These are phyloP conservation scores for Pseudomyrmex flavicornis DNA, from an alignment of 1,140 invertebrate genomes.

Conservation along the genomic window DNA sequence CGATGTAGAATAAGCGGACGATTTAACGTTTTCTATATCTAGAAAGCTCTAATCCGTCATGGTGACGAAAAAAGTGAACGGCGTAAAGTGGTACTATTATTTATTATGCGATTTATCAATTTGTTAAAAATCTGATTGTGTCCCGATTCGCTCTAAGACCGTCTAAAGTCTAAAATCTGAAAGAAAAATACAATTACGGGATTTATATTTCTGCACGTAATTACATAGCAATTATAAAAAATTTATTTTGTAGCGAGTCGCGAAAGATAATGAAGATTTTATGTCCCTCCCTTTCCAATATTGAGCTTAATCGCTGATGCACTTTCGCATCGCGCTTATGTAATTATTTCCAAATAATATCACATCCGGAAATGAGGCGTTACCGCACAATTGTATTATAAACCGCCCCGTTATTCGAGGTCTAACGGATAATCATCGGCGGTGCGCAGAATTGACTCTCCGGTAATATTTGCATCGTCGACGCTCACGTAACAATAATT, in stretches of 20 bases:
- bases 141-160: not conserved
- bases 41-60: not conserved
- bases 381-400: constrained; percentile 50
- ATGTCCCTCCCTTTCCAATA: constrained; percentile 4
- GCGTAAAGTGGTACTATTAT: not conserved
- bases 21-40: constrained; percentile 14
- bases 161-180: too few relatives aligned
- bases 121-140: not conserved
- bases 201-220: too few relatives aligned
- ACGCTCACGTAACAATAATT: not conserved
- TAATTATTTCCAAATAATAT: constrained; percentile 56
- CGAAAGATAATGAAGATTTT: constrained; percentile 24
- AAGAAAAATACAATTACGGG: too few relatives aligned
- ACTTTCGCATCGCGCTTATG: constrained; percentile 13
- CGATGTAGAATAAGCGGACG: constrained; percentile 16
- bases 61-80: not conserved
- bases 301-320: constrained; percentile 32
- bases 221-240: not conserved
- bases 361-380: constrained; percentile 33
- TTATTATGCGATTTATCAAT: not conserved
- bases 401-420: constrained; percentile 41
- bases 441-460: constrained; percentile 36
- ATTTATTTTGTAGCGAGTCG: constrained; percentile 14
- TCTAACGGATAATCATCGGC: constrained; percentile 45
- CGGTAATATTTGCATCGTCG: constrained; percentile 30